phyloP scores from a whole-genome alignment of 2,797 vertebrate genomes.

The Sebastes nivosus region DNA sequence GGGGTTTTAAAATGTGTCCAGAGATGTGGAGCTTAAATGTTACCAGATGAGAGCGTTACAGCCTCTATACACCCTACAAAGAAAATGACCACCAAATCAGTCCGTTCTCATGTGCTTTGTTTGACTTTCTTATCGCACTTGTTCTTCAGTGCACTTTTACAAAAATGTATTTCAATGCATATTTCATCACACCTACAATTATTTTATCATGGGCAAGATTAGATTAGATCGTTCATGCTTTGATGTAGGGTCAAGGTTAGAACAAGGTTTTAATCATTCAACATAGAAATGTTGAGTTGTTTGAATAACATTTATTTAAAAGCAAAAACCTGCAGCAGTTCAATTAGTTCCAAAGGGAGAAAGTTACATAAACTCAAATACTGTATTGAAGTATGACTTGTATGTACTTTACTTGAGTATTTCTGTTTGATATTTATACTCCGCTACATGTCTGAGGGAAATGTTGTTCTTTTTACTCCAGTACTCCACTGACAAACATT shows the following conservation, averaged over 20 bases:
- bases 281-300: not conserved
- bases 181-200: not conserved
- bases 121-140: slow-evolving; percentile 45
- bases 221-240: slow-evolving; percentile 23
- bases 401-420: not conserved
- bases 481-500: not conserved
- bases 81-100: not conserved
- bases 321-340: not conserved
- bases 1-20: slow-evolving; percentile 25
- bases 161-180: slow-evolving; percentile 4
- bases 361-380: not conserved
- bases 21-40: slow-evolving; percentile 36
- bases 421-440: not conserved
- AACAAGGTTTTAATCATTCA: not conserved
- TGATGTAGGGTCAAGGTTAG: slow-evolving; percentile 41
- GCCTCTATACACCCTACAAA: not conserved
- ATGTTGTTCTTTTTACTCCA: not conserved
- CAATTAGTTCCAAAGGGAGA: not conserved
- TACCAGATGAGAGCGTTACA: slow-evolving; percentile 23
- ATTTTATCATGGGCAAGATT: slow-evolving; percentile 39
- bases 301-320: not conserved
- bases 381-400: not conserved
- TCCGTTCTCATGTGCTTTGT: slow-evolving; percentile 13
- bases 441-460: not conserved
- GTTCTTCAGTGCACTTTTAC: slow-evolving; percentile 8